Base-by-base conservation (phyloP, 2,888 invertebrate genomes). In the Strigamia crassipes region DNA sequence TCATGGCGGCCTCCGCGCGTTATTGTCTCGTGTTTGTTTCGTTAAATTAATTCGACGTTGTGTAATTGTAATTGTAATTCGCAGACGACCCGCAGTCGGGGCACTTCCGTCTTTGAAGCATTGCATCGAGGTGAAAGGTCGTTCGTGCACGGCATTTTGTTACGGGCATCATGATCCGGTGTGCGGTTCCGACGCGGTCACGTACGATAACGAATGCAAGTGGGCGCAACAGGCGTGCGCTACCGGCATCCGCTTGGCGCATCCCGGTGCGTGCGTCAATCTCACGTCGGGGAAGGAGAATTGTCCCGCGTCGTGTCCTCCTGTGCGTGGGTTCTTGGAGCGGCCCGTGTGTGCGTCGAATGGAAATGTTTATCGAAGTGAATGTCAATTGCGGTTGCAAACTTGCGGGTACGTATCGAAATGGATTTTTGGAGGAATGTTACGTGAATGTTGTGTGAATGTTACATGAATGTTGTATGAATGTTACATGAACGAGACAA, bases 291-390 rank as follows among this genome's bases (percentile, higher is more conserved):
- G 95, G 15, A 34, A 27, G 56, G 96, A 96, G 87, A 94, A 95
- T 86, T 97, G 97, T 85, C 96, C 96, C 0, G 93, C 94, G 5
- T 93, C 93, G 85, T 95, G 95, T 87, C 81, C 73, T 31, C 77
- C 82, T 27, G 18, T 78, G 10, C 23, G 61, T 56, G 41, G 51
- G 18, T n/a, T 80, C 23, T 18, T 61, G 8, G 85, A 56, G 13
- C 96, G 96, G 0, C 96, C 96, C 0, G 92, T 97, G 84, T 97
- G 97, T 87, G 97, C 94, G 4, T 95, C 94, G 82, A 95, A 97
- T 86, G 96, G 94, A 41, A 95, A 95, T 86, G 96, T 96, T 0
- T 97, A 97, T 90, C 94, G 94, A 86, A 96, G 93, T 85, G 95
- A 96, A 1, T 97, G 97, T 86, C 94, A 95, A 87, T 96, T 97